These are phyloP conservation scores for Embiotoca jacksoni DNA, from an alignment of 2,113 vertebrate species.

Conservation along the genomic window DNA sequence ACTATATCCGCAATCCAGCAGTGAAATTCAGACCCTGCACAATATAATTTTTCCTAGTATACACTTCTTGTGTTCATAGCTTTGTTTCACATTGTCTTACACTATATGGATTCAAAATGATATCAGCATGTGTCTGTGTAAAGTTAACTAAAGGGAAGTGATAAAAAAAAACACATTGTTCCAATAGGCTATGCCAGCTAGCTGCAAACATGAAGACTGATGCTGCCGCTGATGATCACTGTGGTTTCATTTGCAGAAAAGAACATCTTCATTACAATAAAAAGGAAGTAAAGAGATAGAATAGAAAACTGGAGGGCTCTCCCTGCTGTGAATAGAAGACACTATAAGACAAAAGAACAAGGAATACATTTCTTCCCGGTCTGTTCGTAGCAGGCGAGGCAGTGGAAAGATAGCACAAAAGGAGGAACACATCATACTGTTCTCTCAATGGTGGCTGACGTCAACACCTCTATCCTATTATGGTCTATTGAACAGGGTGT, in stretches of 20 bases:
- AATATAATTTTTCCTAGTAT: no score
- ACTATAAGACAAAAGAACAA: slow-evolving; percentile 47
- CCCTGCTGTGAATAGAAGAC: slow-evolving; percentile 32
- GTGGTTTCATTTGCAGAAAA: slow-evolving; percentile 28
- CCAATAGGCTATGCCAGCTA: no score
- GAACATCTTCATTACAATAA: slow-evolving; percentile 46
- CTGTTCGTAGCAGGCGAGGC: slow-evolving; percentile 31
- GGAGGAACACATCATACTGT: slow-evolving; percentile 65
- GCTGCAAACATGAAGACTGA: slow-evolving; percentile 1
- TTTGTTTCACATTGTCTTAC: no score
- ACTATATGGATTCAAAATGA: no score
- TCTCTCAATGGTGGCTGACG: slow-evolving; percentile 62
- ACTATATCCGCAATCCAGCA: no score
- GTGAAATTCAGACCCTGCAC: no score
- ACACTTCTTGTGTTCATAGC: no score
- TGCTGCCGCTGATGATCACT: slow-evolving; percentile 15
- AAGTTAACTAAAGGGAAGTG: no score
- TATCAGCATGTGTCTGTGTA: no score
- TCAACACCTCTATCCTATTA: slow-evolving; percentile 60
- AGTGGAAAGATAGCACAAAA: slow-evolving; percentile 48
- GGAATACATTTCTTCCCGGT: slow-evolving; percentile 55
- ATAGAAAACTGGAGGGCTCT: slow-evolving; percentile 39
- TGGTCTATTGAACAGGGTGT: slow-evolving; percentile 62
- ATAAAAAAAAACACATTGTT: no score
- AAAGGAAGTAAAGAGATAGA: slow-evolving; percentile 38